phyloP scores from a whole-genome alignment of 2,888 invertebrate genomes.

The Drosophila yooni region DNA sequence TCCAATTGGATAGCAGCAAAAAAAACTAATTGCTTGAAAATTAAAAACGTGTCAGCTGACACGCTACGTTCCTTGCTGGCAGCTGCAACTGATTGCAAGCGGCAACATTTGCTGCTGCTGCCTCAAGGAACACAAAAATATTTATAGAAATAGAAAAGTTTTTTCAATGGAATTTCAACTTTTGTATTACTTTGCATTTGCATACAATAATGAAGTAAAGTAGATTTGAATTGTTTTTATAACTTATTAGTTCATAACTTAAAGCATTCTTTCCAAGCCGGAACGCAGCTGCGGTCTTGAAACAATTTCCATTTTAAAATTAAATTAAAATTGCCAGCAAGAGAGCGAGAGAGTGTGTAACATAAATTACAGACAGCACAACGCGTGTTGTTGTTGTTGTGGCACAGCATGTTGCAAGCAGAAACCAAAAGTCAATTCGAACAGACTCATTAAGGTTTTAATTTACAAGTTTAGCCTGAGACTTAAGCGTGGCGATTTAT shows the following conservation, averaged over 20 bases:
- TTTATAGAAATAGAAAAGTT: background rate
- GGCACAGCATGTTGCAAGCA: conserved; percentile 52
- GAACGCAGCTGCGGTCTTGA: background rate
- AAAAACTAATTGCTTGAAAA: conserved; percentile 62
- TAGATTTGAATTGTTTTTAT: background rate
- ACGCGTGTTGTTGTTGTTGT: conserved; percentile 16
- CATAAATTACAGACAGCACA: conserved; percentile 55
- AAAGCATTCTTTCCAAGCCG: background rate
- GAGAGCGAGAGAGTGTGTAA: conserved; percentile 40
- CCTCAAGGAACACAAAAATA: background rate
- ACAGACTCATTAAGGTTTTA: conserved; percentile 74
- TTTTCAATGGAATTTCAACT: conserved; percentile 10
- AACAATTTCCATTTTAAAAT: conserved; percentile 19
- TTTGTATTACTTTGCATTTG: conserved; percentile 13
- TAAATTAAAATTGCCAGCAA: conserved; percentile 11
- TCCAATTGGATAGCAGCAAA: conserved; percentile 29
- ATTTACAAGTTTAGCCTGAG: conserved; percentile 71
- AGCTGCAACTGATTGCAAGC: conserved; percentile 19
- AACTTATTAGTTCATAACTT: background rate
- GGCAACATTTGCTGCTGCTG: conserved; percentile 10
- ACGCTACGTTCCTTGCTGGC: conserved; percentile 47
- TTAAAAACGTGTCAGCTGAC: conserved; percentile 66
- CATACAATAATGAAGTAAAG: background rate
- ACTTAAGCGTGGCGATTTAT: conserved; percentile 74
- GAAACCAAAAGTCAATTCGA: conserved; percentile 22